A percentile compares a stretch with the other conserved stretches of the same genome.
Conservation (phyloP, 1,140 invertebrate genomes). For the Schlechtendalia chinensis region DNA sequence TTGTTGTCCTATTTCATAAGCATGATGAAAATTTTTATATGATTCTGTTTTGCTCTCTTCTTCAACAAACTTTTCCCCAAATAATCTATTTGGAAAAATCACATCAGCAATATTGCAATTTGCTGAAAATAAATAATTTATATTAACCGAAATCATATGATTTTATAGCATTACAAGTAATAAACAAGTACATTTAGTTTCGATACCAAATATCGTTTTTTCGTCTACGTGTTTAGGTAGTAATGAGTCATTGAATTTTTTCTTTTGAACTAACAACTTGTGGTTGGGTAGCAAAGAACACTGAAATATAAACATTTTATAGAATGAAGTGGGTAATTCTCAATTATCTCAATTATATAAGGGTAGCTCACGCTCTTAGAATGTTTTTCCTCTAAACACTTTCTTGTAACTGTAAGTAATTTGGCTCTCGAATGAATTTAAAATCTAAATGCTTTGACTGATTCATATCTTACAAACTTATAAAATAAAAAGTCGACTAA, state of each 20-base stretch:
- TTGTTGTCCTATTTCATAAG: not conserved
- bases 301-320: not conserved
- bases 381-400: not conserved
- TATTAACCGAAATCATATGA: not conserved
- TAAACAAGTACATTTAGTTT: not conserved
- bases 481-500: no score
- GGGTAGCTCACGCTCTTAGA: not conserved
- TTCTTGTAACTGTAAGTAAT: not conserved
- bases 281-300: not conserved
- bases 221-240: not conserved
- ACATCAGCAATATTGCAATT: not conserved
- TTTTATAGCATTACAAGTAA: not conserved
- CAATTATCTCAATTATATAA: no score
- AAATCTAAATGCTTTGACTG: not conserved
- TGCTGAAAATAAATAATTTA: not conserved
- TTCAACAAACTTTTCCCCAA: not conserved
- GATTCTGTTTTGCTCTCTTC: not conserved
- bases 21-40: not conserved
- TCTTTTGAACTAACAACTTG: not conserved
- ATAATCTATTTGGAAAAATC: not conserved
- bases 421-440: not conserved
- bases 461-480: not conserved
- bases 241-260: not conserved
- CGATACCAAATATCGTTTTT: not conserved
- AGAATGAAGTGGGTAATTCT: no score